Base-by-base conservation (phyloP, 1,140 invertebrate species). In the Zaprionus camerounensis region DNA sequence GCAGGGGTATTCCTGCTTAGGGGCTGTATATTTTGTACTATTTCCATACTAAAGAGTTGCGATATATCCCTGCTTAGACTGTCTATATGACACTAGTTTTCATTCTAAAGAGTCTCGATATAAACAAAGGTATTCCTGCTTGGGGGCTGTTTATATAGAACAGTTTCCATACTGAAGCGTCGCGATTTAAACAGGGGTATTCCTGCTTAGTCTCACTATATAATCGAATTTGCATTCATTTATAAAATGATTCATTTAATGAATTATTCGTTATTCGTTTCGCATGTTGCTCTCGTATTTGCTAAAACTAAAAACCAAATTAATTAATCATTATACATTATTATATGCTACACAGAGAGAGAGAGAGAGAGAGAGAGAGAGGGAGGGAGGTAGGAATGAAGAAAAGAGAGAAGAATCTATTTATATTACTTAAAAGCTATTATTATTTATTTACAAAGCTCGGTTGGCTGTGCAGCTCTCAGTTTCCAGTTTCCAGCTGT, bases 401-500 rank as follows among this genome's bases (percentile, higher is more conserved):
- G 28, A 20, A 49, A 4, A 1, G 46, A 20, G 11, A 24, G 5
- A 12, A 34, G 31, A 49, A 24, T 51, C 11, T 51, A 51, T 51
- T 24, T 22, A 51, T 51, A 51, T 24, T 51, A 51, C 22, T 62
- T 11, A 36, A 58, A 38, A 46, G 41, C 41, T 46, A 46, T 46
- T 46, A 46, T 46, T 46, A 44, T 44, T 17, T 41, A 38, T 38
- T 59, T 20, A 38, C 57, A 59, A 57, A 34, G 28, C 17, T 34
- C 36, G 36, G n/a, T n/a, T 15, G 15, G 15, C 15, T 41, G n/a
- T 41, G 15, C 38, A n/a, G 13, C 31, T 41, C 15, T n/a, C 38
- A n/a, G 38, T 41, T 41, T 41, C 6, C 13, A 41, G 15, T 26
- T 53, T 11, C 5, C 26, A 22, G 13, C 28, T 68, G 38, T 13